Evolutionary conservation across 2,113 vertebrate genomes (phyloP), one percentile per base, ranked within the genome.

Genomic region (Eudorcas thomsonii): DNA sequence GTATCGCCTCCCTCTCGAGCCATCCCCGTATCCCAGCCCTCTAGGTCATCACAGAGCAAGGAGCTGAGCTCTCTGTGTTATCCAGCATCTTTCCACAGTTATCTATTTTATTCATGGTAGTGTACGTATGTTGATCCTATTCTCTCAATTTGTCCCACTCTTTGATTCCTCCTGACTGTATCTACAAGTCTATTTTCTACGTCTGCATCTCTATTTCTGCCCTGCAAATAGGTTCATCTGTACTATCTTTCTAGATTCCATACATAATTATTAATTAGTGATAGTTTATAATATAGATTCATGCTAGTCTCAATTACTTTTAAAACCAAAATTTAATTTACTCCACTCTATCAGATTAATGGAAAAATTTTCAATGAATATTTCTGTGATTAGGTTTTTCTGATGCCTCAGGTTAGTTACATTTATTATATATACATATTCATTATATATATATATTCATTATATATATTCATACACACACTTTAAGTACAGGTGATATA

Each of bases 81-180:
- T 7, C 3, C 23, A 14, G 71, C 39, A 7, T 77, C 71, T 43
- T 43, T 26, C 39, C 23, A 26, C 6, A 39, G 23, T 77, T 3
- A 43, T 26, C 21, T 77, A 0, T 26, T 77, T 43, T 0, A 26
- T 12, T 25, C 36, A 43, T 7, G 71, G 36, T 26, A 43, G 71
- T 43, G 39, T 26, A 43, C 0, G 7, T 43, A 14, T 0, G 0
- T 26, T 15, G 6, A 26, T 26, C 39, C 6, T 26, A 26, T 6
- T 77, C 36, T 74, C 23, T 43, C 23, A 43, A 2, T 77, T 43
- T 77, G 23, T 7, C 39, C 12, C 23, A 7, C 23, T 26, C 23
- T 43, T 77, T 43, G 39, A 77, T 77, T 26, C 12, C 12, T 12
- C 23, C 6, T 11, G 12, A 26, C 23, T 15, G 12, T 4, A 43